Conservation (phyloP, 2,797 vertebrate genomes). For the Xiphorhynchus erythropygius region DNA sequence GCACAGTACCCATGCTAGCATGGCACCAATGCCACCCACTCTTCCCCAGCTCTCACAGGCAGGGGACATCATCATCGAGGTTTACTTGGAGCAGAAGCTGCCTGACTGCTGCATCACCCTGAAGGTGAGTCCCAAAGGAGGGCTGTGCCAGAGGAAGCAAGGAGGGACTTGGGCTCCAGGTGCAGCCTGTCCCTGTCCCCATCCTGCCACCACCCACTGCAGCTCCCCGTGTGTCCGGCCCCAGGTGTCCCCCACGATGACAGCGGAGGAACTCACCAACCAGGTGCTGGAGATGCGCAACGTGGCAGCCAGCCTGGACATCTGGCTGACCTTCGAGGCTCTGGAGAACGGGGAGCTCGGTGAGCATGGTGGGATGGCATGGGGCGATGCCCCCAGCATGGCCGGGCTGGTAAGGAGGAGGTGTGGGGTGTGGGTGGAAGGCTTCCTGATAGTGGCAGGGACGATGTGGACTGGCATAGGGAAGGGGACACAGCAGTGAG, state of each 20-base stretch:
- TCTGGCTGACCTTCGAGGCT: constrained; percentile 94
- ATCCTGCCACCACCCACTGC: background rate
- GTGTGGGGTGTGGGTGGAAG: accelerated
- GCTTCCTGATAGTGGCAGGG: background rate
- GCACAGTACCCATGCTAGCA: background rate
- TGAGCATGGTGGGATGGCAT: constrained; percentile 40
- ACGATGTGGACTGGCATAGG: background rate
- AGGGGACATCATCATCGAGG: constrained; percentile 95
- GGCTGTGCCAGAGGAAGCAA: accelerated
- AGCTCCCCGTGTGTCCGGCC: background rate
- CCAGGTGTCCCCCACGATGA: constrained; percentile 94
- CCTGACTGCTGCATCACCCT: constrained; percentile 92
- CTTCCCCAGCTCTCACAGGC: constrained; percentile 90
- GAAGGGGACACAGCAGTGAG: background rate
- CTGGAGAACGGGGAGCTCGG: constrained; percentile 94
- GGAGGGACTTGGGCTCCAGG: background rate
- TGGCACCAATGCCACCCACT: accelerated
- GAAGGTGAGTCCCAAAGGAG: constrained; percentile 80
- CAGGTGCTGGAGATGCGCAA: constrained; percentile 95
- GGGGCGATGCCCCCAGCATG: accelerated
- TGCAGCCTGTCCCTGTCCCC: background rate
- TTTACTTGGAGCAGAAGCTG: constrained; percentile 92
- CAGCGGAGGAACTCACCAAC: constrained; percentile 93
- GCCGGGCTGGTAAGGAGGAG: background rate
- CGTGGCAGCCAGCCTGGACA: constrained; percentile 83